phyloP scores from a whole-genome alignment of 2,113 vertebrate genomes.

The Sinocyclocheilus rhinocerous region DNA sequence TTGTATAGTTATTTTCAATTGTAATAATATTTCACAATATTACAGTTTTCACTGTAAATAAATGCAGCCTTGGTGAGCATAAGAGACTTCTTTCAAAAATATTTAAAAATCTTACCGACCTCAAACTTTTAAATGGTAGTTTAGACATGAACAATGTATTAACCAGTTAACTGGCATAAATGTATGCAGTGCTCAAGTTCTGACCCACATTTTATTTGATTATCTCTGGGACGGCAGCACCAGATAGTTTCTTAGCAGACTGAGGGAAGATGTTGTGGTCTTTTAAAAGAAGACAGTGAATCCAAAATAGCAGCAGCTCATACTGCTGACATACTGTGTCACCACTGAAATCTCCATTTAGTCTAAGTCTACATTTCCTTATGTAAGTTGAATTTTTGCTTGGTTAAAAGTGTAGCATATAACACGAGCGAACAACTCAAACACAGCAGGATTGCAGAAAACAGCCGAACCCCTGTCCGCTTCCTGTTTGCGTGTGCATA shows the following conservation, averaged over 20 bases:
- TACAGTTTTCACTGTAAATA: neutral
- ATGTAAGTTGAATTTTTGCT: neutral
- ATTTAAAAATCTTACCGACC: neutral
- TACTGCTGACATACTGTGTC: neutral
- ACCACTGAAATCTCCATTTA: neutral
- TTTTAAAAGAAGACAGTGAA: constrained; percentile 22
- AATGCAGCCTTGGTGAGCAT: neutral
- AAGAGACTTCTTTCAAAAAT: too few relatives aligned
- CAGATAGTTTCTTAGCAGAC: constrained; percentile 45
- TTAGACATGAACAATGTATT: neutral
- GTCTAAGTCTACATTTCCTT: neutral
- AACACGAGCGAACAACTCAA: neutral
- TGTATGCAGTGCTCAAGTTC: constrained; percentile 3
- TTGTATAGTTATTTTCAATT: neutral
- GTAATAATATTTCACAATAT: neutral
- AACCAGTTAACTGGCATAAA: neutral
- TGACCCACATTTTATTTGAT: constrained; percentile 65
- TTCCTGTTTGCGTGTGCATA: constrained; percentile 39
- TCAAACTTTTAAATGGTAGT: neutral
- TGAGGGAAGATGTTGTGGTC: constrained; percentile 19
- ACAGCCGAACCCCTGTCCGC: neutral
- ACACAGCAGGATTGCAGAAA: neutral
- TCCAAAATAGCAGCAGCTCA: constrained; percentile 44
- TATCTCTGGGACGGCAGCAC: constrained; percentile 59
- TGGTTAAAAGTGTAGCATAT: neutral